These are phyloP conservation scores for Scolopax mira DNA, from an alignment of 2,113 vertebrate species.

Conservation along the genomic window DNA sequence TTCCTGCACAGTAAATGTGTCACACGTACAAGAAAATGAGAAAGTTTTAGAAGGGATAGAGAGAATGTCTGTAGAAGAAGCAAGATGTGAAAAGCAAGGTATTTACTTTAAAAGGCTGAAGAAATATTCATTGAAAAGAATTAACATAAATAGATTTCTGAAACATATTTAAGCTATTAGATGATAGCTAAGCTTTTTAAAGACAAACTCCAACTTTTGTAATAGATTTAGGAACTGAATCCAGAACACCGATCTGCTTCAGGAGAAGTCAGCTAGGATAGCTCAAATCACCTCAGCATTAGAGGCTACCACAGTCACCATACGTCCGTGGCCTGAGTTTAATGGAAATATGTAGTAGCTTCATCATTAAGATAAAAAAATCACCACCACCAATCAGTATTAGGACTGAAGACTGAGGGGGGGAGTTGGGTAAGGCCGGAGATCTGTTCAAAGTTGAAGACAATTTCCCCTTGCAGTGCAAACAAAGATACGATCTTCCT, in stretches of 20 bases:
- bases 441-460: not conserved
- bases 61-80: not conserved
- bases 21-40: not conserved
- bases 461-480: not conserved
- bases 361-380: not conserved
- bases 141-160: not conserved
- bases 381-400: not conserved
- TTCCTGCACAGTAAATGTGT: rapidly evolving
- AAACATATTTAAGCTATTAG: not conserved
- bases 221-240: not conserved
- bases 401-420: not conserved
- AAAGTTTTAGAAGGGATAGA: not conserved
- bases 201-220: not conserved
- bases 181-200: not conserved
- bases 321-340: not conserved
- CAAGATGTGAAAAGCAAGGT: not conserved
- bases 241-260: not conserved
- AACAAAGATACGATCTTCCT: not conserved
- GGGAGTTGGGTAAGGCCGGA: not conserved
- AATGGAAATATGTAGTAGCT: not conserved
- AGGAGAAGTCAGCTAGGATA: not conserved
- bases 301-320: rapidly evolving
- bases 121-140: not conserved
- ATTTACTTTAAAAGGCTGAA: not conserved
- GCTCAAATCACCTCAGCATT: not conserved